A percentile compares a stretch with the other conserved stretches of the same genome.
Conservation (phyloP, 2,797 vertebrate species). For the Cynopterus sphinx region DNA sequence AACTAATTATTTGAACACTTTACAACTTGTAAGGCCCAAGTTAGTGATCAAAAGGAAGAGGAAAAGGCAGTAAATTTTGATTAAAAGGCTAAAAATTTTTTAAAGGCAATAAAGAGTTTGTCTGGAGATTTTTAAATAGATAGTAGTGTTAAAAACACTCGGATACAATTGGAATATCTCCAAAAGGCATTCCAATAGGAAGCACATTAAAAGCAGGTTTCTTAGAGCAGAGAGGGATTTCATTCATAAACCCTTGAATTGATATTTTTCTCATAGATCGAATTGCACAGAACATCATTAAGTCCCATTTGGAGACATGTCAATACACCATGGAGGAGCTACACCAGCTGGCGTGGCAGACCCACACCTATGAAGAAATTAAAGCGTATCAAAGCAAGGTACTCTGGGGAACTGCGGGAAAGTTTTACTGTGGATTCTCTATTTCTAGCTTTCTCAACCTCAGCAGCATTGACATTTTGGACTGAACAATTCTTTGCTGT, state of each 20-base stretch:
- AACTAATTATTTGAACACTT: conserved; percentile 23
- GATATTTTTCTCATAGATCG: conserved; percentile 88
- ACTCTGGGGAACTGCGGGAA: conserved; percentile 40
- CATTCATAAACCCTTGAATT: background rate
- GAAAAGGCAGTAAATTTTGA: background rate
- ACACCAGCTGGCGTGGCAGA: conserved; percentile 99
- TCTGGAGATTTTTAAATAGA: background rate
- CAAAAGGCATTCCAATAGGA: background rate
- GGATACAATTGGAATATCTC: background rate
- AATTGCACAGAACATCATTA: conserved; percentile 99
- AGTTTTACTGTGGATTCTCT: background rate
- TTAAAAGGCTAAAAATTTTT: background rate
- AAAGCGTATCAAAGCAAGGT: conserved; percentile 99
- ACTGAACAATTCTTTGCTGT: background rate
- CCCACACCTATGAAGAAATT: conserved; percentile 98
- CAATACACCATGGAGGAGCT: conserved; percentile 98
- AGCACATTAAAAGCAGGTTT: background rate
- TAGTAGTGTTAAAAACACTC: background rate
- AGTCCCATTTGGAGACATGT: conserved; percentile 99
- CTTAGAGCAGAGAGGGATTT: background rate
- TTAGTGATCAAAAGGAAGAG: background rate
- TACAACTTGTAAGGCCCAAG: background rate
- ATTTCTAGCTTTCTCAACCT: background rate
- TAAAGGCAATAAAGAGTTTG: background rate
- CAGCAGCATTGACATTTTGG: background rate